A percentile compares a stretch with the other conserved stretches of the same genome.
These are phyloP conservation scores for Ceyx cyanopectus DNA, from an alignment of 2,113 vertebrate genomes.

Conservation along the genomic window DNA sequence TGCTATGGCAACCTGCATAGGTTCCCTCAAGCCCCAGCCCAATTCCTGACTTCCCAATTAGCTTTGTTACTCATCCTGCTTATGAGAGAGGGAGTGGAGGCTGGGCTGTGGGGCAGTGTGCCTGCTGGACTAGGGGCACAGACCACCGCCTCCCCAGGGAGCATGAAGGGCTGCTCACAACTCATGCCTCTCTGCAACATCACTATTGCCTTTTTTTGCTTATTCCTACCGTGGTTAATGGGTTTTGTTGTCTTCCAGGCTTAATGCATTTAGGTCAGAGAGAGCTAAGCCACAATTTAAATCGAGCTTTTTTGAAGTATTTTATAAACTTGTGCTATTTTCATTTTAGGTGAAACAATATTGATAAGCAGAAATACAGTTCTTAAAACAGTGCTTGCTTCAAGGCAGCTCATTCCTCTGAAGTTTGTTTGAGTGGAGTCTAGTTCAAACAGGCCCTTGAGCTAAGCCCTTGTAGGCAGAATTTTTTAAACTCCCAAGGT, in stretches of 20 bases:
- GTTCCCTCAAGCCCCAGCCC: neutral
- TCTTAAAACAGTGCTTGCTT: neutral
- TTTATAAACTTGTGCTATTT: neutral
- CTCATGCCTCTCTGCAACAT: neutral
- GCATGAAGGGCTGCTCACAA: neutral
- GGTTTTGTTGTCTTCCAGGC: neutral
- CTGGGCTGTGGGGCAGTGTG: neutral
- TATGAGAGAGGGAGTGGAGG: neutral
- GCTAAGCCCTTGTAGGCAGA: neutral
- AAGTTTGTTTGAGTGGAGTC: neutral
- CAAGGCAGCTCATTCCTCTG: neutral
- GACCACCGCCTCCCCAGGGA: neutral
- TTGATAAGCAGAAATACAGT: neutral
- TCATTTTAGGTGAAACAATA: neutral
- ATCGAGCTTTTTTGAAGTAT: neutral
- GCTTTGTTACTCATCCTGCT: neutral
- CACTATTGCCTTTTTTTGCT: neutral
- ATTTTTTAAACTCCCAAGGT: neutral
- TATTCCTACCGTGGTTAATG: neutral
- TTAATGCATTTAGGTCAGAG: neutral
- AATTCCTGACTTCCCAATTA: neutral
- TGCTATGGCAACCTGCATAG: conserved; percentile 27
- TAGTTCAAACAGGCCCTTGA: neutral
- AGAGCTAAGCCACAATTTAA: neutral
- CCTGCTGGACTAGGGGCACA: neutral